Base-by-base conservation (phyloP, 2,113 vertebrate genomes). In the Alosa alosa region DNA sequence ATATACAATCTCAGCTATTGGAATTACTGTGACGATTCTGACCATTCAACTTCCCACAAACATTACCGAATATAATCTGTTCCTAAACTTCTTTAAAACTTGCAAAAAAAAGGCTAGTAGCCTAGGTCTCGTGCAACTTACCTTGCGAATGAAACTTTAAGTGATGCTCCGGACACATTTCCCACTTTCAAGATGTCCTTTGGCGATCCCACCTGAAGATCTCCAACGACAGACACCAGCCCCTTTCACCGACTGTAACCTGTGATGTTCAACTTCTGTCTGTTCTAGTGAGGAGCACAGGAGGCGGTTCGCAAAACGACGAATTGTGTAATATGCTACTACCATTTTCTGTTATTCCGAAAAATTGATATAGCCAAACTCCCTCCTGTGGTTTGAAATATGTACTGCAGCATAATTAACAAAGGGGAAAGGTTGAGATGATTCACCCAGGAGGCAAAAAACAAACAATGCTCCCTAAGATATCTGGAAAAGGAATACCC, bases 361-460 rank as follows among this genome's bases (percentile, higher is more conserved):
- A 78, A 13, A 1, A 78, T 78, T 78, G 15, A 11, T 17, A 78
- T 72, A 10, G 9, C 64, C 64, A 78, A 39, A 78, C 72, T 78
- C 72, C 72, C 25, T 36, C 72, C 8, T 39, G 72, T 78, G 72
- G 72, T 78, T 11, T 78, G 39, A 17, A 41, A 39, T 5, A 36
- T 78, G 72, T 78, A 78, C 72, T 78, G 72, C 72, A 78, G 31
- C 72, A 39, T 39, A 78, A 39, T 78, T 36, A 72, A 72, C n/a
- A 72, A 60, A 60, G 20, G 18, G 6, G 18, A 60, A 60, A 55
- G 13, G 15, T 17, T 17, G 52, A 18, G 52, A 55, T 18, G 15
- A 55, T 2, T 55, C 15, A 55, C 13, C 17, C 0, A 18, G 17
- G 15, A 22, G 18, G 1, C 6, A 60, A 18, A 60, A 60, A 60